Conservation (phyloP, 1,140 invertebrate species). For the Arion vulgaris region DNA sequence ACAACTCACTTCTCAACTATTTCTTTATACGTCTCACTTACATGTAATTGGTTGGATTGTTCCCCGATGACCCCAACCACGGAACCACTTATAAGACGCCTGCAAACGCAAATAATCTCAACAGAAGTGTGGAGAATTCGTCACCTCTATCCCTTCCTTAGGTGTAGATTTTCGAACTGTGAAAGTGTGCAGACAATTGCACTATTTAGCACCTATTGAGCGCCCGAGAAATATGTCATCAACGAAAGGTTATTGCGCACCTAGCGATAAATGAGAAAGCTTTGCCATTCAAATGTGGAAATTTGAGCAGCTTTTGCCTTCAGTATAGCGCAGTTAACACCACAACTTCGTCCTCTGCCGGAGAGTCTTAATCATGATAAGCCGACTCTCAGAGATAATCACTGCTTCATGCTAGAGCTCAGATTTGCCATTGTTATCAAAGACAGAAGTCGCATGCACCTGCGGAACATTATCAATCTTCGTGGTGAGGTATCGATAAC, state of each 20-base stretch:
- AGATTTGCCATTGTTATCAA: too few relatives aligned
- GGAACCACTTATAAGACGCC: too few relatives aligned
- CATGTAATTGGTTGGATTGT: too few relatives aligned
- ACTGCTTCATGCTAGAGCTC: background rate
- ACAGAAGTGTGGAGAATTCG: background rate
- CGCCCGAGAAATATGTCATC: background rate
- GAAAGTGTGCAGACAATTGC: background rate
- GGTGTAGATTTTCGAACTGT: background rate
- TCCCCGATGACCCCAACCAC: too few relatives aligned
- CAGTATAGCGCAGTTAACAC: background rate
- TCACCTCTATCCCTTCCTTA: background rate
- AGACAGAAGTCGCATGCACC: too few relatives aligned
- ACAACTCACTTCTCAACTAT: too few relatives aligned
- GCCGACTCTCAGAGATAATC: background rate
- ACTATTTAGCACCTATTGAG: conserved; percentile 7
- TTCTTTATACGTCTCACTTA: too few relatives aligned
- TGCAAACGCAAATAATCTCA: too few relatives aligned
- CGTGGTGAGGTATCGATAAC: too few relatives aligned
- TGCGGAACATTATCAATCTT: too few relatives aligned
- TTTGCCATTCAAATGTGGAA: background rate
- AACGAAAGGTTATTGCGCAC: background rate
- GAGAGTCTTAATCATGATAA: background rate
- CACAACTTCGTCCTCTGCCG: background rate
- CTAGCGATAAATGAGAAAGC: background rate
- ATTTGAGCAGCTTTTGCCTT: background rate